phyloP scores from a whole-genome alignment of 2,797 vertebrate genomes.

The Masticophis lateralis region DNA sequence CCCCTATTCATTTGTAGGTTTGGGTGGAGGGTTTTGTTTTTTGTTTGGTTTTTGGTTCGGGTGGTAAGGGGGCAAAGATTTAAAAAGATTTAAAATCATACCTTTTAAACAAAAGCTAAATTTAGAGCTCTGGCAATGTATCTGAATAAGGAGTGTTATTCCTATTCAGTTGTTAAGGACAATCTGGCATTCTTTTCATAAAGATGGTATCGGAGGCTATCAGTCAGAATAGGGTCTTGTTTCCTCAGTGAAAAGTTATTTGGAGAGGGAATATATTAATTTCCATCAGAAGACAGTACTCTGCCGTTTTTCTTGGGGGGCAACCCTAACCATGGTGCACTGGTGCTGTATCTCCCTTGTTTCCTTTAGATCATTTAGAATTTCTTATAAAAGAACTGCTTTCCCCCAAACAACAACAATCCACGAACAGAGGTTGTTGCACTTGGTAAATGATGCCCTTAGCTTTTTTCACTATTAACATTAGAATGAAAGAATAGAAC shows the following conservation, averaged over 20 bases:
- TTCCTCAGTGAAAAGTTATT: background rate
- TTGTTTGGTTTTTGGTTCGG: background rate
- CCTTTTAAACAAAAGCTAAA: slow-evolving; percentile 36
- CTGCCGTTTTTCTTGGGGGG: background rate
- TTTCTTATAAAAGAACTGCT: background rate
- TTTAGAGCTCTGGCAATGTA: background rate
- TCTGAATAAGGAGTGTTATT: background rate
- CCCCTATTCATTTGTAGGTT: slow-evolving; percentile 43
- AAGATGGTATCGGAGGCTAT: slow-evolving; percentile 18
- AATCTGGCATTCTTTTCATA: slow-evolving; percentile 17
- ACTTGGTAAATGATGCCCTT: background rate
- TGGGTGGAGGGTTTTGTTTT: slow-evolving; percentile 3
- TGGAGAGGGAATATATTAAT: background rate
- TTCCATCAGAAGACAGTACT: accelerated
- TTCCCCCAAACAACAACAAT: background rate
- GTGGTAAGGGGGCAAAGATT: background rate
- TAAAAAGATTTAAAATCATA: slow-evolving; percentile 39
- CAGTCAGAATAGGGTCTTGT: slow-evolving; percentile 1
- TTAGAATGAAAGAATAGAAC: slow-evolving; percentile 15
- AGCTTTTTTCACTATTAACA: background rate
- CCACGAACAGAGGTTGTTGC: background rate
- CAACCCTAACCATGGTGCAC: background rate
- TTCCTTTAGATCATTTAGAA: background rate
- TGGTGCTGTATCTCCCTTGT: background rate
- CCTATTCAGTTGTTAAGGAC: slow-evolving; percentile 33